Evolutionary conservation across 2,797 vertebrate species (phyloP).

Genomic region (Todus mexicanus): DNA sequence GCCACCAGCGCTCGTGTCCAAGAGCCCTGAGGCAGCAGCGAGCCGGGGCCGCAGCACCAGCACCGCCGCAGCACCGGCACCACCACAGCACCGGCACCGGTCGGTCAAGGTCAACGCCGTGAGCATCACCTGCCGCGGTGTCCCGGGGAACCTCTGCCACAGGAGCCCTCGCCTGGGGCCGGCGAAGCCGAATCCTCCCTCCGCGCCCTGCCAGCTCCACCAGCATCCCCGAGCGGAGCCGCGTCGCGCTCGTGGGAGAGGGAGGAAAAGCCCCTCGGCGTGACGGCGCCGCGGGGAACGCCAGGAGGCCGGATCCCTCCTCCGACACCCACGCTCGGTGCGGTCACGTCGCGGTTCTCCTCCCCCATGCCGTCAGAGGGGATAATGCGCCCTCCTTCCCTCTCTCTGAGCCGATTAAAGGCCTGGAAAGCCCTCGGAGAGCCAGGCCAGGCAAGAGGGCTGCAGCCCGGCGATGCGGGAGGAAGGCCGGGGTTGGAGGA

Average conservation of each 20-base stretch:
- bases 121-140: neutral
- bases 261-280: slow-evolving; percentile 35
- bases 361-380: slow-evolving; percentile 38
- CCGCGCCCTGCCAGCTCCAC: neutral
- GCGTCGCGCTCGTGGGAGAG: neutral
- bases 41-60: neutral
- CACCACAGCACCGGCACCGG: rapidly evolving
- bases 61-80: rapidly evolving
- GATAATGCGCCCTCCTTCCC: slow-evolving; percentile 29
- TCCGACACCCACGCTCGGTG: neutral
- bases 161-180: neutral
- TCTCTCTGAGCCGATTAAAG: slow-evolving; percentile 58
- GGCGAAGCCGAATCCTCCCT: neutral
- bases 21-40: rapidly evolving
- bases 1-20: neutral
- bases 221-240: neutral
- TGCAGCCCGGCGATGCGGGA: neutral
- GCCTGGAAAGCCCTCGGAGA: slow-evolving; percentile 27
- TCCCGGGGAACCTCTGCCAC: rapidly evolving
- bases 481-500: neutral
- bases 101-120: neutral
- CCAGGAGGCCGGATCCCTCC: slow-evolving; percentile 39
- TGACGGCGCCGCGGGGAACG: neutral
- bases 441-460: neutral
- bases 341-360: slow-evolving; percentile 33